Evolutionary conservation across 1,140 invertebrate species (phyloP), one percentile per base, ranked within the genome.

Genomic region (Philotrypesis tridentata): DNA sequence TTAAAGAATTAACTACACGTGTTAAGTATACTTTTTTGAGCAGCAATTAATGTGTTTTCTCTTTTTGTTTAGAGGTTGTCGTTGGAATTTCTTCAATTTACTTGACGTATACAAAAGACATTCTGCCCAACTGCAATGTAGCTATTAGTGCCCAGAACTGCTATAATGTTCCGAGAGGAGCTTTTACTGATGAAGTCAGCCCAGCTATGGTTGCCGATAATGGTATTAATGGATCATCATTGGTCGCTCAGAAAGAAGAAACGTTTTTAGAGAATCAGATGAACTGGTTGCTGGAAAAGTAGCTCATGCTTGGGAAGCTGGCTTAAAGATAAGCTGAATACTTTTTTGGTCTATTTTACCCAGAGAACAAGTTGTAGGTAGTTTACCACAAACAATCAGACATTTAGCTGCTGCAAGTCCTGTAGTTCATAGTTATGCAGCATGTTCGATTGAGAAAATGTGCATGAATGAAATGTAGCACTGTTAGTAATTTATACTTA

Each of bases 161-260:
- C 88, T 99, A 99, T 92, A 99, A 99, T 92, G 96, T 95, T 8
- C 89, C 95, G 8, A 99, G 97, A 87, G 99, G 99, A 82, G 99
- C 99, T 40, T 99, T 99, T 90, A 99, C 99, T 84, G 98, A 97
- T 86, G 96, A 97, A 93, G 95, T 96, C 33, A 97, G 97, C 83
- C 97, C 98, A 37, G 95, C 95, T 31, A 99, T 99, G 98, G 94
- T 99, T 77, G 95, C 97, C 90, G 98, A 99, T 92, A 93, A 97
- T 88, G 97, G 96, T 21, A 95, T 95, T 82, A 97, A 27, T 99
- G 98, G 97, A 98, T 99, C 0, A 99, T 99, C 87, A 91, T 99
- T 27, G 99, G 99, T 0, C 99, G 99, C 90, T 99, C 98, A 9
- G 99, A 99, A 91, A 95, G 99, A 85, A 94, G 99, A 86, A 96